A percentile compares a stretch with the other conserved stretches of the same genome.
Conservation (phyloP, 2,888 invertebrate genomes). For the Lasioglossum morio region DNA sequence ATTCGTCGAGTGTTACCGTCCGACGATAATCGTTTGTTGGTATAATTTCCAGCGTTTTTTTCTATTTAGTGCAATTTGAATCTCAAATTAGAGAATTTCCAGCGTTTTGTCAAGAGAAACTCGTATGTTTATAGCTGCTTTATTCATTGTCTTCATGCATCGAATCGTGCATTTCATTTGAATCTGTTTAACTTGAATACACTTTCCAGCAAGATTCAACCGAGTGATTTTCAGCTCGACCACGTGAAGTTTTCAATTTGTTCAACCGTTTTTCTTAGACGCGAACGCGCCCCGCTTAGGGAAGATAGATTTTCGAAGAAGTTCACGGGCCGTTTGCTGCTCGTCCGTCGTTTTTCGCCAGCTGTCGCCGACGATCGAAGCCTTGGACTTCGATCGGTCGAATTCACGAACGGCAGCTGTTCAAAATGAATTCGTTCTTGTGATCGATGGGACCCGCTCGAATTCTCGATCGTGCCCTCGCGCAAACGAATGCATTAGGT, state of each 20-base stretch:
- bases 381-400: constrained; percentile 10
- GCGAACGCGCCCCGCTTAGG: neutral
- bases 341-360: neutral
- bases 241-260: neutral
- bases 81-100: no score
- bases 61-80: no score
- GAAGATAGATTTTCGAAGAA: constrained; percentile 20
- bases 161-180: neutral
- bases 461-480: neutral
- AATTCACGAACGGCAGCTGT: neutral
- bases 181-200: neutral
- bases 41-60: neutral
- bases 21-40: neutral
- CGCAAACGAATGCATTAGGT: neutral
- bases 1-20: neutral
- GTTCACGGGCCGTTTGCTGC: neutral
- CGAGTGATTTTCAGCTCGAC: no score
- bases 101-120: neutral
- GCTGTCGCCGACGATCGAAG: neutral
- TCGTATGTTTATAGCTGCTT: neutral
- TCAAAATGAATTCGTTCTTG: neutral
- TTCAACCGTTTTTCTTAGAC: no score
- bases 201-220: neutral
- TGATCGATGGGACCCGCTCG: neutral
- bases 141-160: neutral